Conservation (phyloP, 2,888 invertebrate species). For the Agrochola circellaris region DNA sequence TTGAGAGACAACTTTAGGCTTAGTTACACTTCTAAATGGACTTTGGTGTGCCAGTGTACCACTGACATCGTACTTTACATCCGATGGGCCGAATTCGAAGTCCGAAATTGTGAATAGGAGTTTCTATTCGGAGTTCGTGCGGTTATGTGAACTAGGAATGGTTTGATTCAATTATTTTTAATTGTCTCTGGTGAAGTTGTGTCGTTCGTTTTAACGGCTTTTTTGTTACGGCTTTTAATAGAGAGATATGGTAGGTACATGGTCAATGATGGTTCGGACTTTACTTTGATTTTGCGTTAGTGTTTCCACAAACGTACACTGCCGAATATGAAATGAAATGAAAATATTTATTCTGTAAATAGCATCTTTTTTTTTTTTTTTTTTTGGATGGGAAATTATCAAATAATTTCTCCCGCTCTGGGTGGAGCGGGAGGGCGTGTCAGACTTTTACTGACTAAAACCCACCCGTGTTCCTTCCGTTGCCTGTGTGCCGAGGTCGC, state of each 20-base stretch:
- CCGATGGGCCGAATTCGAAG: constrained; percentile 35
- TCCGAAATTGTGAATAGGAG: constrained; percentile 36
- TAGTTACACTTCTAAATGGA: constrained; percentile 58
- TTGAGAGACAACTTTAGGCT: constrained; percentile 53
- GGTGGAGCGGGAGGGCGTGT: too few relatives aligned
- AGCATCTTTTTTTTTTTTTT: too few relatives aligned
- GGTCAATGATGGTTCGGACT: background rate
- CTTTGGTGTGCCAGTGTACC: constrained; percentile 48
- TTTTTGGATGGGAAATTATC: too few relatives aligned
- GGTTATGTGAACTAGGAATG: constrained; percentile 38
- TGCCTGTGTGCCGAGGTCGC: too few relatives aligned
- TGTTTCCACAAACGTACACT: background rate
- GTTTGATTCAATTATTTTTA: constrained; percentile 61
- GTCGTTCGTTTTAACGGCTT: constrained; percentile 14
- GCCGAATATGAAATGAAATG: too few relatives aligned
- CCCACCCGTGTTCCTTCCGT: too few relatives aligned
- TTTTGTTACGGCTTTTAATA: constrained; percentile 9
- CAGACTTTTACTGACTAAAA: too few relatives aligned
- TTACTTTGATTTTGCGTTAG: background rate
- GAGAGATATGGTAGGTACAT: background rate
- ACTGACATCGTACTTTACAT: constrained; percentile 52
- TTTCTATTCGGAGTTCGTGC: constrained; percentile 37
- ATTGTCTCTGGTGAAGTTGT: constrained; percentile 40
- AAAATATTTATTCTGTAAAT: too few relatives aligned
- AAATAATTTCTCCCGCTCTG: too few relatives aligned